phyloP scores from a whole-genome alignment of 2,113 vertebrate genomes.

The Rhodinocichla rosea region DNA sequence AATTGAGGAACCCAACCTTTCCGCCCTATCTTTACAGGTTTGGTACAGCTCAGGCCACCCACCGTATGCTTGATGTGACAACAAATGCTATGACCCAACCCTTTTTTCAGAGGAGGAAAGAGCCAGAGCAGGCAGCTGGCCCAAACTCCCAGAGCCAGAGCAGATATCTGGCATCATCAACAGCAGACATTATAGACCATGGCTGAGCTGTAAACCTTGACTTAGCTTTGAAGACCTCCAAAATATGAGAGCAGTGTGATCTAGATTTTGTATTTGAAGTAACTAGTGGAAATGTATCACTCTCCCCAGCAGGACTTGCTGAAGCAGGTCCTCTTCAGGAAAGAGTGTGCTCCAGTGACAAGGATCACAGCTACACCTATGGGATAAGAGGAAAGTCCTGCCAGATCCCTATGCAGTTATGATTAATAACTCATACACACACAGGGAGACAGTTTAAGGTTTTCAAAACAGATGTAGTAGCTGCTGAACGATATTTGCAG shows the following conservation, averaged over 20 bases:
- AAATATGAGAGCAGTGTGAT: background rate
- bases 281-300: fast-evolving
- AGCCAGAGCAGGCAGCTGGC: background rate
- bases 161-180: background rate
- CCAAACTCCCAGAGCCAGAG: background rate
- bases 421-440: background rate
- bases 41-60: background rate
- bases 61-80: background rate
- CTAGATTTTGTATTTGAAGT: background rate
- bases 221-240: background rate
- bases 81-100: background rate
- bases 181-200: background rate
- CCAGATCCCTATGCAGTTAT: background rate
- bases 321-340: background rate
- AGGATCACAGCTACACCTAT: background rate
- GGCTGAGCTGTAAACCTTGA: background rate
- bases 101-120: background rate
- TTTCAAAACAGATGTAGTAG: background rate
- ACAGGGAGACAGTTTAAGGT: background rate
- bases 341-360: background rate
- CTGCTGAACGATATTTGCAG: background rate
- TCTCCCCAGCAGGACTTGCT: background rate
- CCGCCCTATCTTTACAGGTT: background rate
- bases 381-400: background rate
- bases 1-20: background rate